These are phyloP conservation scores for Plutella xylostella DNA, from an alignment of 2,888 invertebrate genomes.

Conservation along the genomic window DNA sequence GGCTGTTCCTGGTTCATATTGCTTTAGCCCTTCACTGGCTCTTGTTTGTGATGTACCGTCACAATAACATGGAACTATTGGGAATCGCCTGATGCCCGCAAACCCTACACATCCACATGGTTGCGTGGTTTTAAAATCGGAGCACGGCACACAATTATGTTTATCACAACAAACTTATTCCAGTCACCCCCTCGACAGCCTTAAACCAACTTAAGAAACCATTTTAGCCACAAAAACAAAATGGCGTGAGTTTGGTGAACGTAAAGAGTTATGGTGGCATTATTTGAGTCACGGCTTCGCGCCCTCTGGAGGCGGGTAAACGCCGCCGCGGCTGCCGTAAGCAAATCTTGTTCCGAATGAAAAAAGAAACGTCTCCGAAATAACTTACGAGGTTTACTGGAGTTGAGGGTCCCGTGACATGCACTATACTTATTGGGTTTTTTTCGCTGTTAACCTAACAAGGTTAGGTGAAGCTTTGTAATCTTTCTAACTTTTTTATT, in stretches of 20 bases:
- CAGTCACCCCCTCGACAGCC: no score
- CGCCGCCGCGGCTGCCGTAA: neutral
- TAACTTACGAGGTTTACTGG: neutral
- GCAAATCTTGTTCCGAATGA: constrained; percentile 2
- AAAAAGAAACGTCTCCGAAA: neutral
- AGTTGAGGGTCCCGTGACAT: neutral
- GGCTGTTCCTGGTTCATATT: neutral
- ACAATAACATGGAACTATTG: no score
- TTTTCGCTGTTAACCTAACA: neutral
- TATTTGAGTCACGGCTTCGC: constrained; percentile 3
- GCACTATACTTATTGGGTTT: no score
- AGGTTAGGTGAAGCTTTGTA: neutral
- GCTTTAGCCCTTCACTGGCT: neutral
- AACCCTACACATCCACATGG: no score
- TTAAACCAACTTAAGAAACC: no score
- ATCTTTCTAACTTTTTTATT: neutral
- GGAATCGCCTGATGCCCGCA: no score
- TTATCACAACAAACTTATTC: no score
- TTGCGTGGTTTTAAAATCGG: no score
- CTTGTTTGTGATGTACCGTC: neutral
- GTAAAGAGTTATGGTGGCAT: no score
- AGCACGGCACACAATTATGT: no score
- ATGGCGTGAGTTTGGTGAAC: no score
- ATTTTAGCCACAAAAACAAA: no score
- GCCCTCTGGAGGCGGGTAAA: neutral